A percentile compares a stretch with the other conserved stretches of the same genome.
Conservation (phyloP, 2,113 vertebrate genomes). For the Callorhinus ursinus region DNA sequence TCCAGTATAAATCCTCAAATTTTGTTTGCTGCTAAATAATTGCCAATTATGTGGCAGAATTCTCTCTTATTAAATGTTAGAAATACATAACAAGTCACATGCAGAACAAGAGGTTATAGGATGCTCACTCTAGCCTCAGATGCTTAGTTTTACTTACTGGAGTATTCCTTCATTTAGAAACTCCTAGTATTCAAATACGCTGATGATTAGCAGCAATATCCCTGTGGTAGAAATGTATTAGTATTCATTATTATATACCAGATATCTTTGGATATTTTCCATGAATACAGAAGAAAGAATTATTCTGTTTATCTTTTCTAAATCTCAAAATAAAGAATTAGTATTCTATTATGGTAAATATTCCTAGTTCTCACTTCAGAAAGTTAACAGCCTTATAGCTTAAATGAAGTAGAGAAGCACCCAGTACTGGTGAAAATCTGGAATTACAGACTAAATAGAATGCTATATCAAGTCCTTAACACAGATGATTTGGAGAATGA, state of each 20-base stretch:
- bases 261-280: background rate
- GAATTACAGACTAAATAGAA: background rate
- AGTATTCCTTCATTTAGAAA: background rate
- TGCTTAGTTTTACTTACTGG: background rate
- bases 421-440: background rate
- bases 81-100: background rate
- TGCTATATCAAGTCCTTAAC: background rate
- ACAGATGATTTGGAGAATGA: background rate
- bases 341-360: background rate
- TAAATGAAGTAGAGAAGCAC: background rate
- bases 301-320: background rate
- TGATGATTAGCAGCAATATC: background rate
- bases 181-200: background rate
- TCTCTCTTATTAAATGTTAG: background rate
- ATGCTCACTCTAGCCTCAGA: background rate
- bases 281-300: background rate
- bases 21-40: conserved; percentile 20
- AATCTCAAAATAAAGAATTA: background rate
- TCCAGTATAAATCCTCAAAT: background rate
- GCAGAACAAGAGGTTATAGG: background rate
- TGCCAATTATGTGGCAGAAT: background rate
- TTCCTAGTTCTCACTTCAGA: background rate
- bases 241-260: background rate
- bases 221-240: background rate
- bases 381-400: background rate